Conservation (phyloP, 2,888 invertebrate genomes). For the Eupithecia subumbrata region DNA sequence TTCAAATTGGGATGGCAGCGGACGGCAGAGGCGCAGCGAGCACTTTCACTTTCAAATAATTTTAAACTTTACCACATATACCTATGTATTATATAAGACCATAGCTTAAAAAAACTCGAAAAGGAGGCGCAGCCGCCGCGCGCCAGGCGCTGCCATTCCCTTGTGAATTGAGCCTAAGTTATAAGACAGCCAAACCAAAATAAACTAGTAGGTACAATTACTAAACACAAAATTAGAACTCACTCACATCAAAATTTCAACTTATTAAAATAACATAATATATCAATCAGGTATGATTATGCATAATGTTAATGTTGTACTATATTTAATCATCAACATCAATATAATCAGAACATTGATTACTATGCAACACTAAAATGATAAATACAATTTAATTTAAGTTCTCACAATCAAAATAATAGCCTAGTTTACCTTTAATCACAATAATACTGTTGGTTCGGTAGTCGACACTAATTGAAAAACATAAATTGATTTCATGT, state of each 20-base stretch:
- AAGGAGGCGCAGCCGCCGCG: not conserved
- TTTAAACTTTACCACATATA: too few relatives aligned
- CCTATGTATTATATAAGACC: not conserved
- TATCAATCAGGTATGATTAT: not conserved
- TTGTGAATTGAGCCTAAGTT: not conserved
- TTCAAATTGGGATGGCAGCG: too few relatives aligned
- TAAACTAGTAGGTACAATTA: too few relatives aligned
- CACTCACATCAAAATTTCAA: not conserved
- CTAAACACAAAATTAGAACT: not conserved
- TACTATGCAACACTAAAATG: not conserved
- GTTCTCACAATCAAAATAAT: slow-evolving; percentile 10
- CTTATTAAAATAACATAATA: too few relatives aligned
- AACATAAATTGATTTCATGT: slow-evolving; percentile 27
- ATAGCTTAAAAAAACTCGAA: not conserved
- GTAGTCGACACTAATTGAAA: slow-evolving; percentile 20
- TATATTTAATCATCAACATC: not conserved
- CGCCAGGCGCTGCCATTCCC: not conserved
- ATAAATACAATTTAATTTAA: not conserved
- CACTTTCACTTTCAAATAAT: not conserved
- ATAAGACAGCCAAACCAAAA: not conserved
- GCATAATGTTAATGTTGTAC: not conserved
- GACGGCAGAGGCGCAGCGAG: not conserved
- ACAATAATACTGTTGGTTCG: not conserved
- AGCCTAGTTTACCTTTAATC: slow-evolving; percentile 6
- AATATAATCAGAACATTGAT: not conserved